phyloP scores from a whole-genome alignment of 2,888 invertebrate species.

The Sacculina carcini region DNA sequence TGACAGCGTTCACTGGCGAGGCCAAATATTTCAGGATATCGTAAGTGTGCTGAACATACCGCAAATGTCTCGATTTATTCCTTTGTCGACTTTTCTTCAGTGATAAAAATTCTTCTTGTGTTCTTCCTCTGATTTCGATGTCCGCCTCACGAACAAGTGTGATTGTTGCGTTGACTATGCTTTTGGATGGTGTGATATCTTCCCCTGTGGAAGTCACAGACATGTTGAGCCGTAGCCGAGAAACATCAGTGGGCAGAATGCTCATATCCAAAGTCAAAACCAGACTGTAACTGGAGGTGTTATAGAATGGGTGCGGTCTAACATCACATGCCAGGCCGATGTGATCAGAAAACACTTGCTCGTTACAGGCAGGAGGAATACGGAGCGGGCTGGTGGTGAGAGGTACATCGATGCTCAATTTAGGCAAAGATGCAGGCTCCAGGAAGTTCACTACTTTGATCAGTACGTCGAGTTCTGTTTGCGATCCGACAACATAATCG shows the following conservation, averaged over 20 bases:
- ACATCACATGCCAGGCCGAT: not conserved
- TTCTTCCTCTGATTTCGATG: not conserved
- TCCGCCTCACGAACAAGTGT: not conserved
- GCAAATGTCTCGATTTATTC: too few relatives aligned
- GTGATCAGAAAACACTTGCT: not conserved
- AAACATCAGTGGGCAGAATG: not conserved
- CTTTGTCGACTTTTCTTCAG: too few relatives aligned
- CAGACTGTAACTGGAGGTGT: not conserved
- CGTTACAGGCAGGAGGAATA: slow-evolving; percentile 4
- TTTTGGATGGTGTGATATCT: not conserved
- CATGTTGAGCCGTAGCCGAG: not conserved
- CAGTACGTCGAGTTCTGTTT: slow-evolving; percentile 15
- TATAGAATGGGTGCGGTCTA: not conserved
- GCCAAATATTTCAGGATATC: not conserved
- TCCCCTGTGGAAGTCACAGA: not conserved
- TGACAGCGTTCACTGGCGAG: not conserved
- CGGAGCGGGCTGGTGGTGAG: slow-evolving; percentile 6
- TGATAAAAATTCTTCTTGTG: not conserved
- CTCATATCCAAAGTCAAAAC: not conserved
- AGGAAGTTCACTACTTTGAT: slow-evolving; percentile 18
- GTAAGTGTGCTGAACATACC: not conserved
- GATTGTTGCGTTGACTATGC: not conserved
- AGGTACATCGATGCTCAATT: slow-evolving; percentile 15
- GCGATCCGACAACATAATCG: slow-evolving; percentile 17
- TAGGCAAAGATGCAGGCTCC: slow-evolving; percentile 20